Percentiles rank a stretch among this genome's conserved stretches.
Evolutionary conservation across 1,140 invertebrate genomes (phyloP).

Genomic region (Armadillidium nasatum): DNA sequence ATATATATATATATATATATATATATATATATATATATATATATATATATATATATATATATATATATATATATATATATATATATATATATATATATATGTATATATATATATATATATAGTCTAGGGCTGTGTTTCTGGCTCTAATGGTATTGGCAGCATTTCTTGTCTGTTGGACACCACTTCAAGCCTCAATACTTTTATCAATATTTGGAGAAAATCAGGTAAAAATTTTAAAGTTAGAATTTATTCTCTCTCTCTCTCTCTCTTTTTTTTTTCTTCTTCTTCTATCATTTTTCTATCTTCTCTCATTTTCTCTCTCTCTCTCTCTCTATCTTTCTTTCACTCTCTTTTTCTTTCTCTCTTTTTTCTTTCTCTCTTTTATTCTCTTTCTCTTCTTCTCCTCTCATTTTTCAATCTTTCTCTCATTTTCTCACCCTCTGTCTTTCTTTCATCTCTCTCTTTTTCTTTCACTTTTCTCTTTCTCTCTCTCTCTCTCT

Average conservation of each 20-base stretch:
- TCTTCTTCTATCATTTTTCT: not conserved
- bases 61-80: slow-evolving; percentile 14
- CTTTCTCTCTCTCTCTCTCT: no score
- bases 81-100: slow-evolving; percentile 13
- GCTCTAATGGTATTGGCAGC: not conserved
- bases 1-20: not conserved
- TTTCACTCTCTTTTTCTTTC: not conserved
- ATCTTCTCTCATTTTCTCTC: not conserved
- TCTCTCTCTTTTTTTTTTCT: not conserved
- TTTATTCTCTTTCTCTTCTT: not conserved
- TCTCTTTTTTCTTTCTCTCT: no score
- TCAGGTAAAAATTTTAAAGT: not conserved
- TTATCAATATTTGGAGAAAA: not conserved
- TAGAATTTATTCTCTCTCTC: not conserved
- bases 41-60: slow-evolving; percentile 2
- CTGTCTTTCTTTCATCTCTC: not conserved
- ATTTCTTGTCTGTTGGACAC: not conserved
- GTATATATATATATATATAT: not conserved
- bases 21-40: not conserved
- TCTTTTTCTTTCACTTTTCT: not conserved
- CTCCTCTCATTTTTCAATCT: not conserved
- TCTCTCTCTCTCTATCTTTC: not conserved
- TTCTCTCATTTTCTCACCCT: not conserved
- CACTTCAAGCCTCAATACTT: not conserved
- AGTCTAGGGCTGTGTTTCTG: not conserved